Conservation (phyloP, 2,888 invertebrate species). For the Ferrisia virgata region DNA sequence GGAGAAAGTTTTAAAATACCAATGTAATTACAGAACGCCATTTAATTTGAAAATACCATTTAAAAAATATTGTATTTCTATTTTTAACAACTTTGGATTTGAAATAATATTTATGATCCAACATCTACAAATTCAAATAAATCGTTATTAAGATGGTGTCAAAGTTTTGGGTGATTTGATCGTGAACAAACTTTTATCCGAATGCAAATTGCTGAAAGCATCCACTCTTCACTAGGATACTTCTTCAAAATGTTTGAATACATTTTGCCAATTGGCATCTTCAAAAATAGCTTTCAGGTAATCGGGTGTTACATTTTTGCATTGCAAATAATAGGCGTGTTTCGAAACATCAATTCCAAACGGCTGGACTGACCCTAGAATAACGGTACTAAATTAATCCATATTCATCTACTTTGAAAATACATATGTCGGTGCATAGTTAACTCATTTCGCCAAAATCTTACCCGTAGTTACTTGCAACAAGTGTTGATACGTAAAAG, state of each 20-base stretch:
- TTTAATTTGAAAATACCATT: background rate
- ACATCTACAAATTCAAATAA: no score
- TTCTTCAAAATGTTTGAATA: constrained; percentile 69
- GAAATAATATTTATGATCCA: no score
- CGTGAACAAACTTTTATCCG: background rate
- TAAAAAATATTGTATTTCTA: background rate
- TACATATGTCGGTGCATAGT: background rate
- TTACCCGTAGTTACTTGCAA: constrained; percentile 81
- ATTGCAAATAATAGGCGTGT: constrained; percentile 98
- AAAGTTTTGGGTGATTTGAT: background rate
- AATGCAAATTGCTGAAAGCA: background rate
- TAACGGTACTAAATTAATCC: background rate
- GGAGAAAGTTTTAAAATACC: background rate
- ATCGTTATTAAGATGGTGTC: background rate
- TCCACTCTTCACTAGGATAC: constrained; percentile 54
- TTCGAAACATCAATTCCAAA: constrained; percentile 98
- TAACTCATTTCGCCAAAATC: background rate
- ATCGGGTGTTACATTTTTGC: constrained; percentile 95
- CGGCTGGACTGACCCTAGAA: constrained; percentile 47
- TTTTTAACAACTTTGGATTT: background rate
- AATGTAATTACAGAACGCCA: background rate
- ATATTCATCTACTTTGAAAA: no score
- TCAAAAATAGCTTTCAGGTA: constrained; percentile 98
- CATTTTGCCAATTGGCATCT: constrained; percentile 90
- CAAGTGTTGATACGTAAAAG: constrained; percentile 94